phyloP scores from a whole-genome alignment of 2,797 vertebrate species.

The Macropus fuliginosus region DNA sequence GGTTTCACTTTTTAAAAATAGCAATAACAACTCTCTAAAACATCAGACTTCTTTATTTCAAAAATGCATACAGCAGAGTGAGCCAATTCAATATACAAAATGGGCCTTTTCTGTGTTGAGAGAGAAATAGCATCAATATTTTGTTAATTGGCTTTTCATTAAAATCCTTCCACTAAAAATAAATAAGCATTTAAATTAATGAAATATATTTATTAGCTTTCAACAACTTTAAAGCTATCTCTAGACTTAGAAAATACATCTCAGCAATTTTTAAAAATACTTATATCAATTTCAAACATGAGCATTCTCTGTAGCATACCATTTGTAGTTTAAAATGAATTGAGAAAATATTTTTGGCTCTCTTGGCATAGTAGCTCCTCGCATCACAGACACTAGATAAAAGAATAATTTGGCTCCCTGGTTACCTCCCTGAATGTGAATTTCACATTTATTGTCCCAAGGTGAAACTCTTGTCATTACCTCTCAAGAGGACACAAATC shows the following conservation, averaged over 20 bases:
- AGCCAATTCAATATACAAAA: constrained; percentile 83
- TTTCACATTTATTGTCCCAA: neutral
- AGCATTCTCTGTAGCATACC: neutral
- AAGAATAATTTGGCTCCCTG: neutral
- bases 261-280: accelerated
- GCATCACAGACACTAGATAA: neutral
- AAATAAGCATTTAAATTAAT: constrained; percentile 83
- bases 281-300: neutral
- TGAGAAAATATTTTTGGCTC: neutral
- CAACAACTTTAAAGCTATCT: constrained; percentile 46
- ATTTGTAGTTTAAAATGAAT: neutral
- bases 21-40: constrained; percentile 25
- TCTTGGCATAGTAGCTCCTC: constrained; percentile 16
- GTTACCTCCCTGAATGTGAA: neutral
- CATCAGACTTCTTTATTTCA: constrained; percentile 77
- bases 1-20: neutral
- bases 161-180: constrained; percentile 76
- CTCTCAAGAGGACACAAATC: too few relatives aligned
- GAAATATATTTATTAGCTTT: constrained; percentile 36
- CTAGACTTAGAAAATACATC: constrained; percentile 21
- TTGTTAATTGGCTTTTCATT: constrained; percentile 54
- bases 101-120: constrained; percentile 59
- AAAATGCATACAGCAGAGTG: constrained; percentile 78
- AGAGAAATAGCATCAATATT: constrained; percentile 60
- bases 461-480: accelerated